Evolutionary conservation across 1,140 invertebrate genomes (phyloP).

Genomic region (Tetramorium simillimum): DNA sequence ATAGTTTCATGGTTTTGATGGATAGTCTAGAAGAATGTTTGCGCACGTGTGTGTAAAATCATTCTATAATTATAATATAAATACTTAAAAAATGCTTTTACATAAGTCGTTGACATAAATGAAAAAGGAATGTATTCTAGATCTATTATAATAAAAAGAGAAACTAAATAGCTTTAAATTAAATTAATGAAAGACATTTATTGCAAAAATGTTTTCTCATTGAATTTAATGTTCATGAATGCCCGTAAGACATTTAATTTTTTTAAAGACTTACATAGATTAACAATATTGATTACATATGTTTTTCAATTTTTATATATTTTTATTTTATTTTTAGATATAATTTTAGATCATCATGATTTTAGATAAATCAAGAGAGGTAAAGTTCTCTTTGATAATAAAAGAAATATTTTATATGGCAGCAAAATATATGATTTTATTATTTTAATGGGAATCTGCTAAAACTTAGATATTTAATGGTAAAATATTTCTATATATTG

Average conservation of each 20-base stretch:
- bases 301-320: background rate
- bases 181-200: background rate
- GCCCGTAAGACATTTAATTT: background rate
- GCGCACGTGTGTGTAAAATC: background rate
- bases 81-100: background rate
- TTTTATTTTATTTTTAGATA: background rate
- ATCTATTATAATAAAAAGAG: background rate
- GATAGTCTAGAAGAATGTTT: background rate
- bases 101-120: background rate
- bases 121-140: background rate
- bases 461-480: background rate
- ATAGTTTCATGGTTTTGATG: background rate
- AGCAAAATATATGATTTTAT: background rate
- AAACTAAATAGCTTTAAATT: background rate
- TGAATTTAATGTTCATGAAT: too few species aligned
- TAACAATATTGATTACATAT: background rate
- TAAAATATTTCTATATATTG: background rate
- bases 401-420: background rate
- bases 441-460: background rate
- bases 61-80: background rate
- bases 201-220: too few species aligned
- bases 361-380: background rate
- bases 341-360: background rate
- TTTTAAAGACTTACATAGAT: background rate
- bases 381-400: background rate